Percentiles rank a stretch among this genome's conserved stretches.
Evolutionary conservation across 2,113 vertebrate genomes (phyloP).

Genomic region (Platycercus adscitus): DNA sequence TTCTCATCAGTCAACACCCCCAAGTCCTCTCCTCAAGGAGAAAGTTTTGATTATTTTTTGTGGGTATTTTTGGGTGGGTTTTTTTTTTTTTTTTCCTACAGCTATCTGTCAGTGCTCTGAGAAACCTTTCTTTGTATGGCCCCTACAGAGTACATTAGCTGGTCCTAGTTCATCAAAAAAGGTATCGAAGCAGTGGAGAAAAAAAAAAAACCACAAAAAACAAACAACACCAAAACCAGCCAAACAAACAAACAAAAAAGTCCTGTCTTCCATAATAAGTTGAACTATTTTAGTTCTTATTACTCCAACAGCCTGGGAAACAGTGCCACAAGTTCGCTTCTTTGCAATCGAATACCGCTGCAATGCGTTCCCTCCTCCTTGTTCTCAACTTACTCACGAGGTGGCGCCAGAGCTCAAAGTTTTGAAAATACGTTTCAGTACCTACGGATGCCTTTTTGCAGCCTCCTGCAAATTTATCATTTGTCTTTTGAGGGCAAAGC

Average conservation of each 20-base stretch:
- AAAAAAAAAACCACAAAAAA: neutral
- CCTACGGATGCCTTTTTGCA: fast-evolving
- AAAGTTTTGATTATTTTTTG: neutral
- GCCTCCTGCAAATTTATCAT: fast-evolving
- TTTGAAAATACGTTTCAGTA: fast-evolving
- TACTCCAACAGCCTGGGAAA: neutral
- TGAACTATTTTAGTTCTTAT: neutral
- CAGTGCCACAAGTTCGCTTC: fast-evolving
- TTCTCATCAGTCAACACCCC: neutral
- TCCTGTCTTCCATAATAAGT: fast-evolving
- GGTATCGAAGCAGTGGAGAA: fast-evolving
- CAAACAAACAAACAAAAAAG: neutral
- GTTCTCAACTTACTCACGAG: neutral
- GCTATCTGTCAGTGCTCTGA: neutral
- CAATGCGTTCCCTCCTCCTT: neutral
- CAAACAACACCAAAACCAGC: too few relatives aligned
- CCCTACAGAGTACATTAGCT: neutral
- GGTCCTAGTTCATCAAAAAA: neutral
- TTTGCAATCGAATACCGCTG: neutral
- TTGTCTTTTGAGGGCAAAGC: neutral
- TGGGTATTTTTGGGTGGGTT: too few relatives aligned
- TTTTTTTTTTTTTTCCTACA: fast-evolving
- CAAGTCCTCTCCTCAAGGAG: neutral
- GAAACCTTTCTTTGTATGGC: neutral
- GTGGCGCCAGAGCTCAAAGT: neutral